Conservation (phyloP, 23 tunicate species). For the Phallusia fumigata region DNA sequence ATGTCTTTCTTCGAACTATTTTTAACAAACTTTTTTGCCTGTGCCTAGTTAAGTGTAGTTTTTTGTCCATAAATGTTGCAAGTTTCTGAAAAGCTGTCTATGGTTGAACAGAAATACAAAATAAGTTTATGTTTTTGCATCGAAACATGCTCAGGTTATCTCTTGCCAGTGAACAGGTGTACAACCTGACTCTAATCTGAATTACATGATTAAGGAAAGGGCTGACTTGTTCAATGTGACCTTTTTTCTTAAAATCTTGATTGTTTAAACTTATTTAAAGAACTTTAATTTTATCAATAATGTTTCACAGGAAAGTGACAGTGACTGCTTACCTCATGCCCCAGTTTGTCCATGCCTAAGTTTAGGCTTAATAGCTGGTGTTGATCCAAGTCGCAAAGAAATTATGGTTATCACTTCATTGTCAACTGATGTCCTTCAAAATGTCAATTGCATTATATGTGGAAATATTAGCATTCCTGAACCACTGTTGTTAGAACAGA, state of each 20-base stretch:
- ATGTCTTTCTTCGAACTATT: no score
- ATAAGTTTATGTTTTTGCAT: no score
- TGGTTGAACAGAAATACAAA: no score
- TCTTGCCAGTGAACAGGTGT: no score
- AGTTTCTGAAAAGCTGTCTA: no score
- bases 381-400: slow-evolving; percentile 22
- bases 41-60: no score
- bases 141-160: no score
- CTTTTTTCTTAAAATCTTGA: no score
- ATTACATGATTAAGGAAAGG: background rate
- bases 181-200: no score
- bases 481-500: slow-evolving; percentile 16
- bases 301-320: background rate
- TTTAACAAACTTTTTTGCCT: no score
- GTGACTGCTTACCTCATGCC: background rate
- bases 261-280: no score
- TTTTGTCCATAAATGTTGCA: no score
- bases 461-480: slow-evolving; percentile 47
- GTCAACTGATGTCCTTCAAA: background rate
- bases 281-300: background rate
- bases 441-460: slow-evolving; percentile 57
- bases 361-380: slow-evolving; percentile 65
- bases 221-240: background rate
- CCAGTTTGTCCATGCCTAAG: slow-evolving; percentile 57
- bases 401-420: slow-evolving; percentile 36